Base-by-base conservation (phyloP, 1,140 invertebrate species). In the Mactra quadrangularis region DNA sequence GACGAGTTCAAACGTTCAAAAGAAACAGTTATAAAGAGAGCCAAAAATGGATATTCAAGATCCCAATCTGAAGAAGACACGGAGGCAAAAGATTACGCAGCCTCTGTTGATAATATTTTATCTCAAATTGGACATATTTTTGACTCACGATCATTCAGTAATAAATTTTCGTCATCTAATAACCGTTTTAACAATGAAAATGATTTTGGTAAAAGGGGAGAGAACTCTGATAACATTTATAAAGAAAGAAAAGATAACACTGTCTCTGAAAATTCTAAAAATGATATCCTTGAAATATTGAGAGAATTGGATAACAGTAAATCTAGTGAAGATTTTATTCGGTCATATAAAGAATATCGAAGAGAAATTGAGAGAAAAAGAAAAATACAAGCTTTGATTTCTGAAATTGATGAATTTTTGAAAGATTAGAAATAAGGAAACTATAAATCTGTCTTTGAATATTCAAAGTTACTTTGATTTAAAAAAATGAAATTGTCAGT, bases 121-220 rank as follows among this genome's bases (percentile, higher is more conserved):
- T 19, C n/a, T 27, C 35, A 66, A 11, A 25, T 78, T 17, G 15
- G 33, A 0, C 25, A 68, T 2, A n/a, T 78, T 9, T 78, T 78
- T 78, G 25, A 52, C 25, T 19, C 31, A n/a, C 22, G 76, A 25
- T 78, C 76, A 52, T 19, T 68, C 1, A 22, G 55, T n/a, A 6
- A 4, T 1, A 19, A 57, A 15, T 29, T 25, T 15, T 50, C 31
- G 13, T 29, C 25, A 29, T 47, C 38, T 47, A 29, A 52, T 27
- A 6, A 22, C 31, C 3, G 17, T 31, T 27, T 45, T 3, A 19
- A 15, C n/a, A 66, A 45, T 11, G 1, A 22, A 17, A 41, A 57
- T 38, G 17, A 57, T 31, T 72, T 57, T 72, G 70, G 53, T n/a
- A 72, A 55, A 35, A 72, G 70, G 31, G 70, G 50, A n/a, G 29